Percentiles rank a stretch among this genome's conserved stretches.
phyloP scores from a whole-genome alignment of 2,888 invertebrate genomes.

The Cryptosula pallasiana region DNA sequence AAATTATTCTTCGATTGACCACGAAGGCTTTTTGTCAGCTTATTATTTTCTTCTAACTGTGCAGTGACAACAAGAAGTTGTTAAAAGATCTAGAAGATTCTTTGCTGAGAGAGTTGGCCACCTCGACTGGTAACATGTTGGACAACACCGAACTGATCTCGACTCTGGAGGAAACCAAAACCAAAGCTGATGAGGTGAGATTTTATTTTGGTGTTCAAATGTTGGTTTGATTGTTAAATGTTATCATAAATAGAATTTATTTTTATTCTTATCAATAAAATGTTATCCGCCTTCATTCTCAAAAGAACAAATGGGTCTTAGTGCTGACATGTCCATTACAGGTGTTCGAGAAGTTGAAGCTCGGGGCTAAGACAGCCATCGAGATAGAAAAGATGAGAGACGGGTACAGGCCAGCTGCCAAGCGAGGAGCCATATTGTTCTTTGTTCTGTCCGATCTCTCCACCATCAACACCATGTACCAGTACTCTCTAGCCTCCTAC shows the following conservation, averaged over 20 bases:
- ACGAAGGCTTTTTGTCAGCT: too few species aligned
- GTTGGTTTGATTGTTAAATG: neutral
- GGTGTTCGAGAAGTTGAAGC: constrained; percentile 69
- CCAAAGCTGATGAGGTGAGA: constrained; percentile 72
- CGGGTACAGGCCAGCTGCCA: constrained; percentile 78
- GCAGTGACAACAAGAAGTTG: constrained; percentile 75
- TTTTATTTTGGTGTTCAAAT: neutral
- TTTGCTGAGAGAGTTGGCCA: constrained; percentile 74
- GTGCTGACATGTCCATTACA: too few species aligned
- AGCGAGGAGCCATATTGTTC: constrained; percentile 80
- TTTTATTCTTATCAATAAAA: too few species aligned
- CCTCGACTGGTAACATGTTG: constrained; percentile 84
- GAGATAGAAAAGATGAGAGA: constrained; percentile 79
- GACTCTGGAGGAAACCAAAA: constrained; percentile 82
- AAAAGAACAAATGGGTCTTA: too few species aligned
- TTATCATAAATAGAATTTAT: too few species aligned
- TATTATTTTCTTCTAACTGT: too few species aligned
- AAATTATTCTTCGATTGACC: too few species aligned
- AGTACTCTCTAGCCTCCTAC: constrained; percentile 80
- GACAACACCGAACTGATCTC: constrained; percentile 80
- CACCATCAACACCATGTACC: constrained; percentile 82
- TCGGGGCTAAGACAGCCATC: constrained; percentile 69
- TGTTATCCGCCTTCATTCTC: too few species aligned
- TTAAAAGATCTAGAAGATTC: constrained; percentile 80
- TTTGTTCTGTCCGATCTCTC: constrained; percentile 88